A percentile compares a stretch with the other conserved stretches of the same genome.
These are phyloP conservation scores for Nasonia oneida DNA, from an alignment of 2,888 invertebrate species.

Conservation along the genomic window DNA sequence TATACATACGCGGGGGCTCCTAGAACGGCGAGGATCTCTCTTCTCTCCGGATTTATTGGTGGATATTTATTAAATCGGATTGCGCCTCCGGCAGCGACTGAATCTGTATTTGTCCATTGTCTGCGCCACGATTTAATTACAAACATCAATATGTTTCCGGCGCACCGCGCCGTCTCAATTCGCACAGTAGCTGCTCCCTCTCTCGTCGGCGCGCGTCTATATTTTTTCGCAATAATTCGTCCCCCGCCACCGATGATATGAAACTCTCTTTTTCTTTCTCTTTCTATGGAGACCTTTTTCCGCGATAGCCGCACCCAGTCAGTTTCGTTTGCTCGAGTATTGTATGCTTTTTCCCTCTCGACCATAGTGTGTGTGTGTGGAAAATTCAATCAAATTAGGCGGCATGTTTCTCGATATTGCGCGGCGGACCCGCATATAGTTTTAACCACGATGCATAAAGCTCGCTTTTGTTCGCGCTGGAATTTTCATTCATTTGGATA, in stretches of 20 bases:
- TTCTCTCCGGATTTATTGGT: conserved; percentile 61
- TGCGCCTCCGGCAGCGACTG: conserved; percentile 63
- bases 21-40: conserved; percentile 26
- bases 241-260: conserved; percentile 7
- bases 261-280: neutral
- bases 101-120: conserved; percentile 77
- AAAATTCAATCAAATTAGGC: conserved; percentile 8
- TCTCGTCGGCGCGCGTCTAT: neutral
- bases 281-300: neutral
- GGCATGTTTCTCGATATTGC: conserved; percentile 1
- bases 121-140: conserved; percentile 75
- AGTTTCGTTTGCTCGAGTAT: neutral
- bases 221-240: conserved; percentile 42
- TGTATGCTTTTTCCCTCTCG: neutral
- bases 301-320: neutral
- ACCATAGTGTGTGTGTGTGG: neutral
- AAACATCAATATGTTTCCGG: conserved; percentile 75
- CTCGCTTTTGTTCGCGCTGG: neutral
- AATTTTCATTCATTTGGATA: neutral
- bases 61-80: conserved; percentile 77
- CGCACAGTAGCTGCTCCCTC: conserved; percentile 55
- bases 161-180: conserved; percentile 66
- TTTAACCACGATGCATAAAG: neutral
- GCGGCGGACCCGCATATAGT: neutral
- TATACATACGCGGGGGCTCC: conserved; percentile 1